Percentiles rank a stretch among this genome's conserved stretches.
phyloP scores from a whole-genome alignment of 2,797 vertebrate species.

The Tragopan temminckii region DNA sequence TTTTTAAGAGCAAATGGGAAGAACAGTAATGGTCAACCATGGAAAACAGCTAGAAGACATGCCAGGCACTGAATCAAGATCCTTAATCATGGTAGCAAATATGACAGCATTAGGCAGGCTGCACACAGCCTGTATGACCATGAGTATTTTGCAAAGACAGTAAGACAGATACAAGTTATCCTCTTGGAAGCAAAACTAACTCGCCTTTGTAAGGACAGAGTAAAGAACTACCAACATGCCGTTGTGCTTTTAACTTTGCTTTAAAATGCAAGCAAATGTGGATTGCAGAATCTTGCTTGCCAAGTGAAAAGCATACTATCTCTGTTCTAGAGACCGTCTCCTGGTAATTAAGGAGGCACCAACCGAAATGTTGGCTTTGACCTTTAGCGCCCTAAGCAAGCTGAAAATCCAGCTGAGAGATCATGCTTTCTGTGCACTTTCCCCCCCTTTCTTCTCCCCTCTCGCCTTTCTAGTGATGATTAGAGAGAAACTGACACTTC shows the following conservation, averaged over 20 bases:
- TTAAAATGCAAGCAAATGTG: neutral
- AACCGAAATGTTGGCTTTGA: neutral
- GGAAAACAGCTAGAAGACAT: neutral
- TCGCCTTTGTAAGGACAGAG: neutral
- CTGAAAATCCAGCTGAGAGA: neutral
- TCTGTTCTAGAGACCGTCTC: neutral
- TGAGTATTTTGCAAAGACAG: neutral
- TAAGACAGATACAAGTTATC: neutral
- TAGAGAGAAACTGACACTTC: neutral
- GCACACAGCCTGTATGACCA: neutral
- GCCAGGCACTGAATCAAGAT: neutral
- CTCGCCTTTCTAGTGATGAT: neutral
- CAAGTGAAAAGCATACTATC: neutral
- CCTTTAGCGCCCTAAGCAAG: conserved; percentile 12
- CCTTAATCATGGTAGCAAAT: neutral
- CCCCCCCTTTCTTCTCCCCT: neutral
- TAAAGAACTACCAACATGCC: neutral
- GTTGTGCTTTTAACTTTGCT: neutral
- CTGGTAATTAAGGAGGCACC: conserved; percentile 14
- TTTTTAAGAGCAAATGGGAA: neutral
- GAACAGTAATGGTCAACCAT: neutral
- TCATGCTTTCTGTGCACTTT: neutral
- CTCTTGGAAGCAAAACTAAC: neutral
- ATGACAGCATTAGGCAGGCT: neutral
- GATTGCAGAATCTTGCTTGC: neutral